phyloP scores from a whole-genome alignment of 1,140 invertebrate genomes.

The Cyclargus thomasi region DNA sequence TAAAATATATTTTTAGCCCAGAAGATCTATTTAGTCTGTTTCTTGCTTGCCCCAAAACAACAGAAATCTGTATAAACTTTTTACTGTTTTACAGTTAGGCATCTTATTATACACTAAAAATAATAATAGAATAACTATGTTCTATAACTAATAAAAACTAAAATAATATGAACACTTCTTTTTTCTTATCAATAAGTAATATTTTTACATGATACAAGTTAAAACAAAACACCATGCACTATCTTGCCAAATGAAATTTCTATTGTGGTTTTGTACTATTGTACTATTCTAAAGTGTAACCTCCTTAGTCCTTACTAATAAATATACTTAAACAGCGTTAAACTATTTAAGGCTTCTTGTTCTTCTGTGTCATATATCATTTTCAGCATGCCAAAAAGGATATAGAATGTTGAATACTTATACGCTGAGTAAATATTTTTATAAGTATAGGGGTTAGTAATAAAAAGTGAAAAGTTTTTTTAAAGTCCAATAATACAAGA shows the following conservation, averaged over 20 bases:
- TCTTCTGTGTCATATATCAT: no score
- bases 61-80: slow-evolving; percentile 29
- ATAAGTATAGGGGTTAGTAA: no score
- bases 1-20: not conserved
- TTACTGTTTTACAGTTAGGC: slow-evolving; percentile 58
- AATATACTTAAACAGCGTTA: no score
- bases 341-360: no score
- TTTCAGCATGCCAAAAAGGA: no score
- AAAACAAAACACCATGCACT: not conserved
- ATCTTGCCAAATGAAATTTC: not conserved
- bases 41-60: not conserved
- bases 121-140: slow-evolving; percentile 43
- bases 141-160: slow-evolving; percentile 56
- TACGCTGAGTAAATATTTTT: no score
- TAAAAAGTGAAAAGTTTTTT: no score
- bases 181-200: slow-evolving; percentile 42
- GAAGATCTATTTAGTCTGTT: not conserved
- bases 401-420: no score
- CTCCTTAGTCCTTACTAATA: no score
- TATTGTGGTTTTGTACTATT: not conserved
- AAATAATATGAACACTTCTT: slow-evolving; percentile 70
- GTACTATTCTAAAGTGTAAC: not conserved
- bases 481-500: no score
- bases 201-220: slow-evolving; percentile 14
- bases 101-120: slow-evolving; percentile 42